These are phyloP conservation scores for Catamblyrhynchus diadema DNA, from an alignment of 2,797 vertebrate genomes.

Conservation along the genomic window DNA sequence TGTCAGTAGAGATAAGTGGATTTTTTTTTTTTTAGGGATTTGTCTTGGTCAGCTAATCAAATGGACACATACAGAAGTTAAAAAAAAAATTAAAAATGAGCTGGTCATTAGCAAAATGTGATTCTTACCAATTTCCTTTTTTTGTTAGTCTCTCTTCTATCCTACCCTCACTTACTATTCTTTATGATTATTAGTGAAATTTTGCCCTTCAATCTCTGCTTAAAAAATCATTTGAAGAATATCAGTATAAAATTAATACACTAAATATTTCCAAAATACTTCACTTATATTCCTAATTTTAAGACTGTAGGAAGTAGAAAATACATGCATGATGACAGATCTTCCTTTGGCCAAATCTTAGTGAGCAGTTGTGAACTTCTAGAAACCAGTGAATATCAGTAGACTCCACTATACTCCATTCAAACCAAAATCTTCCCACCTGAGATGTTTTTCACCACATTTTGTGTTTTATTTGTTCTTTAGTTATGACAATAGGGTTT, in stretches of 20 bases:
- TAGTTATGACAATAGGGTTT: fast-evolving
- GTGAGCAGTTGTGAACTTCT: background rate
- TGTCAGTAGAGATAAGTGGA: background rate
- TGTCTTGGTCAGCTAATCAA: background rate
- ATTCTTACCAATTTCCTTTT: background rate
- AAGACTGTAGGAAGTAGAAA: background rate
- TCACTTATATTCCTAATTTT: background rate
- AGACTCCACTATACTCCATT: background rate
- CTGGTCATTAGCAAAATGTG: background rate
- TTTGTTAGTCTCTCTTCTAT: background rate
- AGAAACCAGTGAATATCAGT: background rate
- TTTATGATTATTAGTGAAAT: background rate
- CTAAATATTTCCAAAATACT: background rate
- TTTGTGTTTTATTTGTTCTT: background rate
- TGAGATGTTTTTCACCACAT: background rate
- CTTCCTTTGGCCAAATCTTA: background rate
- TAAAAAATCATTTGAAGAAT: background rate
- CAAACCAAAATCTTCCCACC: background rate
- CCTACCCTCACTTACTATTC: background rate
- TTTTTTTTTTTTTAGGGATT: background rate
- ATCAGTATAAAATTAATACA: background rate
- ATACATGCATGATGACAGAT: background rate
- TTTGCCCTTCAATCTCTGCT: background rate
- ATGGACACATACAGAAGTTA: background rate
- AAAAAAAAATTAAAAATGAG: background rate